Evolutionary conservation across 2,888 invertebrate species (phyloP), one percentile per base, ranked within the genome.

Genomic region (Leptinotarsa haldemani): DNA sequence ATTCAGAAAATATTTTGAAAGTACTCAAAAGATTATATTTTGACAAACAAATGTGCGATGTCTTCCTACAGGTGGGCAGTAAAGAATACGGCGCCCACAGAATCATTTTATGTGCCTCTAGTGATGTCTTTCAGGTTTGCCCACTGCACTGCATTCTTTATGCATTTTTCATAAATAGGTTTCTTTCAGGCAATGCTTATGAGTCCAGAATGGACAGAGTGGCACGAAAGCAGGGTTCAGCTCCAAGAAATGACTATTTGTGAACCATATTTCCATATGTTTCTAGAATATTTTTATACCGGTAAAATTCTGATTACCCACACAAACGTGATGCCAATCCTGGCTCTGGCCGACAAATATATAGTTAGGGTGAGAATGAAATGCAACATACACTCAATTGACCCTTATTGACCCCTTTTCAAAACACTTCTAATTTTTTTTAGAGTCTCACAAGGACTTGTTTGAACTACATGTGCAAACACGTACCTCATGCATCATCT

Each of bases 321-420:
- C 80, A 91, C 92, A 70, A 94, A 94, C 76, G 97, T 96, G 66
- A 91, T 97, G 88, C 95, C 97, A 7, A 92, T 97, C 80, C 89
- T 98, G 69, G 94, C 94, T 13, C 89, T 98, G 72, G 97, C 97
- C 56, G 98, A 98, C 87, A 98, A 98, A 88, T 98, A 98, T 88
- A 96, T 97, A 89, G 95, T 98, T 16, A 94, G 93, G 90, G 94
- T 93, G 86, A 84, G 84, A 78, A 56, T n/a, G 1, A 48, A 56
- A 58, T 69, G 76, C 9, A 40, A 9, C 40, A 40, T 2, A 0
- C 9, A 40, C 40, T 40, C 40, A 40, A 40, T 40, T 40, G 9
- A 9, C 12, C 40, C 0, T 3, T 40, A n/a, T n/a, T n/a, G n/a
- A n/a, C n/a, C n/a, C n/a, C n/a, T n/a, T n/a, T n/a, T n/a, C n/a